phyloP scores from a whole-genome alignment of 1,140 invertebrate species.

The Lamellibrachia luymesi region DNA sequence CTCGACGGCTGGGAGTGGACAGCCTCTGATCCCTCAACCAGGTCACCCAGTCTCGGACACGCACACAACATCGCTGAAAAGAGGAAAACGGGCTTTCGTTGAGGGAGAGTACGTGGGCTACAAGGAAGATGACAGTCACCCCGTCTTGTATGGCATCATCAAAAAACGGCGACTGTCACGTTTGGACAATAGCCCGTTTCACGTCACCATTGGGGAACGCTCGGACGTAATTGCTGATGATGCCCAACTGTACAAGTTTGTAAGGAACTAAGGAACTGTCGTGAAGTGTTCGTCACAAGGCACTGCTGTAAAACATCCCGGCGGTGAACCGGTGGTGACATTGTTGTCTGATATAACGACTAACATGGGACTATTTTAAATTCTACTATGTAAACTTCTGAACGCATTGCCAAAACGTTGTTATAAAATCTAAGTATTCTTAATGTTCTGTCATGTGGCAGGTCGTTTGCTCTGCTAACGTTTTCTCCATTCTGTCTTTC shows the following conservation, averaged over 20 bases:
- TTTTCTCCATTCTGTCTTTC: too few relatives aligned
- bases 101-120: background rate
- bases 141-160: background rate
- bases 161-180: background rate
- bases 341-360: too few relatives aligned
- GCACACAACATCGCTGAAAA: background rate
- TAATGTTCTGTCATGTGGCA: too few relatives aligned
- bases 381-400: too few relatives aligned
- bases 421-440: too few relatives aligned
- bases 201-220: background rate
- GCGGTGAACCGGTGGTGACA: background rate
- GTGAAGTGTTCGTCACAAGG: too few relatives aligned
- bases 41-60: background rate
- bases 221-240: background rate
- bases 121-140: background rate
- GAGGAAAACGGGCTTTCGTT: background rate
- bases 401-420: too few relatives aligned
- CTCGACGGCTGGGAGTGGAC: background rate
- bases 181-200: background rate
- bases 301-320: background rate
- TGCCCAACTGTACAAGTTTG: background rate
- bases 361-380: too few relatives aligned
- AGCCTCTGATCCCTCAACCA: background rate
- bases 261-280: background rate
- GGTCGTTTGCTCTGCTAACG: too few relatives aligned